Base-by-base conservation (phyloP, 2,888 invertebrate species). In the Agonopterix alstromeriana region DNA sequence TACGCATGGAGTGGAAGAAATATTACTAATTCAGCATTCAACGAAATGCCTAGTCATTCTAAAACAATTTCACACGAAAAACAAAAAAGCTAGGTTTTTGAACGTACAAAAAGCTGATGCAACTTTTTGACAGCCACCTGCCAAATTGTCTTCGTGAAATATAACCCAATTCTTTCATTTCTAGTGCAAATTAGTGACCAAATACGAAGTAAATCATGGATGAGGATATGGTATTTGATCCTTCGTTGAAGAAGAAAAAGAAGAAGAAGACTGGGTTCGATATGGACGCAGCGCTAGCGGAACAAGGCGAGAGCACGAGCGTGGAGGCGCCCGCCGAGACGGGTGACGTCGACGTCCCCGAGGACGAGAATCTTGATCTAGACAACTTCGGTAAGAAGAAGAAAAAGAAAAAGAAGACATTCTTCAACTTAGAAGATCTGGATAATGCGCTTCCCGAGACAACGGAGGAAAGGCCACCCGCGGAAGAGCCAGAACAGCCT, bases 241-340 rank as follows among this genome's bases (percentile, higher is more conserved):
- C 96, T 27, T 92, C 93, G 57, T 79, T 97, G 61, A 97, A 97
- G 89, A 98, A 97, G 85, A 97, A 97, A 86, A 98, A 97, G 89
- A 98, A 97, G 90, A 96, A 96, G 94, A 97, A 97, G 95, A 96
- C 95, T 68, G 93, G 95, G 35, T 97, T 98, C 73, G 97, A 97
- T 77, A 90, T 97, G 62, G 97, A 97, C 77, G 94, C 96, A 36
- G 95, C 94, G 42, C 84, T 95, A 55, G 94, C 93, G 11, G 91
- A 90, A 48, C 90, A 89, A 63, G 77, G 82, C 58, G 90, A 89
- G 64, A 92, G 69, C 79, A 82, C 59, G 85, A 88, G 65, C 90
- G 90, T 73, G 90, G 91, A 73, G 79, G 88, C 58, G 78, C 89
- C 79, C 76, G 89, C 71, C 54, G 83, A 85, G 67, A 73, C 78